Conservation (phyloP, 2,888 invertebrate genomes). For the Aspidiotus rigidus region DNA sequence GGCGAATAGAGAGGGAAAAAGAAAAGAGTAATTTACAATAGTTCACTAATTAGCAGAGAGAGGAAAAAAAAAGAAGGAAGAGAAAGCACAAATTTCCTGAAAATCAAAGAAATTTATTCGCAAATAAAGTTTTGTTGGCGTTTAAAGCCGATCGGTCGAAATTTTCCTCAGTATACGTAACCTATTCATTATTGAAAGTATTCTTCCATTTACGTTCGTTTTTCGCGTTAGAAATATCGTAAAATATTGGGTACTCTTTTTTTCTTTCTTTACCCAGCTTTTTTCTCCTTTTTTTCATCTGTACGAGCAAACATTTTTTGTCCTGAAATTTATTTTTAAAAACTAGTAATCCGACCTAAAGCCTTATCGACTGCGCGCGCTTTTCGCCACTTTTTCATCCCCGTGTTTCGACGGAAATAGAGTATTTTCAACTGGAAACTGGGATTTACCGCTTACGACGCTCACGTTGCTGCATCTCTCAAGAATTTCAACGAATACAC, state of each 20-base stretch:
- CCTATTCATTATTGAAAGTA: slow-evolving; percentile 13
- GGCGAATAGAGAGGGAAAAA: background rate
- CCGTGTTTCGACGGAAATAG: background rate
- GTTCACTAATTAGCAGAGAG: slow-evolving; percentile 27
- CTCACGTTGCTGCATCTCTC: too few relatives aligned
- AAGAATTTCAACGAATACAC: too few relatives aligned
- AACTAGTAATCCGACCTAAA: background rate
- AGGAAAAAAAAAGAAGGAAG: slow-evolving; percentile 1
- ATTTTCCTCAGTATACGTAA: background rate
- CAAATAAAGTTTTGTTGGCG: slow-evolving; percentile 24
- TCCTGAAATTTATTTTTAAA: background rate
- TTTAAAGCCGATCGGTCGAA: slow-evolving; percentile 12
- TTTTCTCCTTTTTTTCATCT: slow-evolving; percentile 2
- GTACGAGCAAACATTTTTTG: background rate
- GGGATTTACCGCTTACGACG: too few relatives aligned
- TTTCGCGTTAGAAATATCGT: slow-evolving; percentile 3
- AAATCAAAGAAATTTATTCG: slow-evolving; percentile 24
- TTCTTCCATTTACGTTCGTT: background rate
- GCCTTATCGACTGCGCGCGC: slow-evolving; percentile 2
- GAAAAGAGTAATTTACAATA: slow-evolving; percentile 22
- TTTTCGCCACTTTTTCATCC: background rate
- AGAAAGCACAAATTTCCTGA: background rate
- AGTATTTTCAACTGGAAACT: too few relatives aligned
- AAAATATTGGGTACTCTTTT: too few relatives aligned
- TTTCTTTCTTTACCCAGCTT: background rate